These are phyloP conservation scores for Epinephelus lanceolatus DNA, from an alignment of 2,113 vertebrate genomes.

Conservation along the genomic window DNA sequence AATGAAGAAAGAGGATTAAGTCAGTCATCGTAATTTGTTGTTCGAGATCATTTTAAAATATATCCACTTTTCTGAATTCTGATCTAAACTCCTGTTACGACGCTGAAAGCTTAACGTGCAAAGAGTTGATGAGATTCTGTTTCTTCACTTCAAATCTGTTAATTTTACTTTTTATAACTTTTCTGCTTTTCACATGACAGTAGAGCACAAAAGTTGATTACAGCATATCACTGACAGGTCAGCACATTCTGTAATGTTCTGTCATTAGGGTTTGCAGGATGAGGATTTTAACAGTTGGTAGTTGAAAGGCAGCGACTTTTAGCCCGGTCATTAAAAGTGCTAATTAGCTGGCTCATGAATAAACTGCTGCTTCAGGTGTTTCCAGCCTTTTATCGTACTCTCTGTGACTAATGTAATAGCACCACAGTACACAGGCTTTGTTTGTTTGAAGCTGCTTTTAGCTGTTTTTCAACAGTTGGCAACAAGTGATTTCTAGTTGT, in stretches of 20 bases:
- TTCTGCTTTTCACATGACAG: neutral
- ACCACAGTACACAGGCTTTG: neutral
- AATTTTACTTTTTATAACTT: neutral
- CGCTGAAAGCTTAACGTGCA: neutral
- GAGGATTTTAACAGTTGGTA: neutral
- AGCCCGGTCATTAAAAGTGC: slow-evolving; percentile 11
- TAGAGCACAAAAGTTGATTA: neutral
- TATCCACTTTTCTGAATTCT: neutral
- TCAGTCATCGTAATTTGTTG: neutral
- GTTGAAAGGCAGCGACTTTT: slow-evolving; percentile 9
- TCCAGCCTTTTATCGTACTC: neutral
- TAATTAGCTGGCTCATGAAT: slow-evolving; percentile 1
- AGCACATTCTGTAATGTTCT: slow-evolving; percentile 7
- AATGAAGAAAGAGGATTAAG: neutral
- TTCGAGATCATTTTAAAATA: neutral
- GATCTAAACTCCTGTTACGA: no score
- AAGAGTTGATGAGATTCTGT: neutral
- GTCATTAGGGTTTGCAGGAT: neutral
- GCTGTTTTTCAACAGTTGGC: neutral
- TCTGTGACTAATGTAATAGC: neutral
- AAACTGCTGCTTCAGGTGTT: slow-evolving; percentile 7
- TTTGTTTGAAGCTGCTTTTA: neutral
- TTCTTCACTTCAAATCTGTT: neutral
- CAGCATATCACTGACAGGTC: neutral
- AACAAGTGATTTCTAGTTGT: neutral